Percentiles rank a stretch among this genome's conserved stretches.
Evolutionary conservation across 2,113 vertebrate species (phyloP).

Genomic region (Mungos mungo): DNA sequence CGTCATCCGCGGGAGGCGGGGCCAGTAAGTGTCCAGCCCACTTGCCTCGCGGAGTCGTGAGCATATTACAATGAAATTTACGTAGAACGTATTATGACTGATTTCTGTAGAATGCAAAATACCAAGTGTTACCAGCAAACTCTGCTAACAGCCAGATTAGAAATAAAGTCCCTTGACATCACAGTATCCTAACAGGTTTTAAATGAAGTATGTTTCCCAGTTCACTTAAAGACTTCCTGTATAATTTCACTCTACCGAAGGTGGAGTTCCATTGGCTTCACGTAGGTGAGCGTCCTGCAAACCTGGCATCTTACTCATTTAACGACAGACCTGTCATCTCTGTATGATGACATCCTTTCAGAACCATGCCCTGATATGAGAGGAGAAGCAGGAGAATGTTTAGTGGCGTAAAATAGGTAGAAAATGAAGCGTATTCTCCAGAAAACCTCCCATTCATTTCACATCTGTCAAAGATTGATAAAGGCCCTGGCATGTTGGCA

Average conservation of each 20-base stretch:
- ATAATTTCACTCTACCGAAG: not conserved
- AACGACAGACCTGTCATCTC: not conserved
- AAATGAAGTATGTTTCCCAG: not conserved
- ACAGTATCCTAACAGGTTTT: not conserved
- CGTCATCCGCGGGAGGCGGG: not conserved
- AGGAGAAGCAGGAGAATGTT: not conserved
- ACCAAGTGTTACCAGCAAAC: not conserved
- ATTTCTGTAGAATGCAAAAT: not conserved
- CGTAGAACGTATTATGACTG: not conserved
- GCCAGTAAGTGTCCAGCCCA: not conserved
- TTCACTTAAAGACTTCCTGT: not conserved
- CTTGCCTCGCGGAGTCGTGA: not conserved
- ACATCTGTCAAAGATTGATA: not conserved
- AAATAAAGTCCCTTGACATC: not conserved
- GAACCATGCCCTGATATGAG: not conserved
- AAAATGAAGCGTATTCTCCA: not conserved
- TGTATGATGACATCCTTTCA: conserved; percentile 4
- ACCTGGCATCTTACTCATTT: not conserved
- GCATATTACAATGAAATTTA: not conserved
- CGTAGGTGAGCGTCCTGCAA: not conserved
- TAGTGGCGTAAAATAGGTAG: conserved; percentile 5
- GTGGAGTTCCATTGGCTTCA: not conserved
- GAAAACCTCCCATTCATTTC: not conserved
- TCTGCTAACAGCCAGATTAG: not conserved
- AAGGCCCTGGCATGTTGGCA: not conserved